Conservation (phyloP, 2,797 vertebrate genomes). For the Harpagifer antarcticus region DNA sequence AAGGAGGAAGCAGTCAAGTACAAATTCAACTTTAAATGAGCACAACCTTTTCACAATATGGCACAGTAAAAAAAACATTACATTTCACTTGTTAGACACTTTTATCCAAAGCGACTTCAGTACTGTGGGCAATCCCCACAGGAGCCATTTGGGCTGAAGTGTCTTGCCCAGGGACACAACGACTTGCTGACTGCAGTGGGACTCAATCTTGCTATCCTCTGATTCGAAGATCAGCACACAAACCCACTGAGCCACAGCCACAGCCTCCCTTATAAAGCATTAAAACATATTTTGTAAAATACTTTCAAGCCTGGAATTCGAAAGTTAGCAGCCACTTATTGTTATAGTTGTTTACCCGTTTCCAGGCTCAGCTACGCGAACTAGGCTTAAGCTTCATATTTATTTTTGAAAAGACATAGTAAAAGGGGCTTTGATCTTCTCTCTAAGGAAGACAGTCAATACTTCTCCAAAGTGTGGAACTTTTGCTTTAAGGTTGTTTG, state of each 20-base stretch:
- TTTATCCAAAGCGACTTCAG: too few species aligned
- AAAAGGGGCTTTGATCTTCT: neutral
- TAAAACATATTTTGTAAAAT: slow-evolving; percentile 21
- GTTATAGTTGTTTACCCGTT: neutral
- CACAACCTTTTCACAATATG: slow-evolving; percentile 57
- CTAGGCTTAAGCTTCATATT: neutral
- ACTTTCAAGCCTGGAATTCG: slow-evolving; percentile 13
- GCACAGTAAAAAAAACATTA: slow-evolving; percentile 14
- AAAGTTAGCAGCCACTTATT: slow-evolving; percentile 3
- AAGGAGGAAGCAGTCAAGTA: slow-evolving; percentile 61
- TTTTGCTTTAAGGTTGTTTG: slow-evolving; percentile 1
- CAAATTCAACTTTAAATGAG: slow-evolving; percentile 53
- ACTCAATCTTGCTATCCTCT: too few species aligned
- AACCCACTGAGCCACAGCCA: too few species aligned
- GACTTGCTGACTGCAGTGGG: too few species aligned
- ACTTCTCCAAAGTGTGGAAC: neutral
- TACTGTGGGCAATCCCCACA: too few species aligned
- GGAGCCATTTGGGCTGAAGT: too few species aligned
- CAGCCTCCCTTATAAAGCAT: slow-evolving; percentile 34
- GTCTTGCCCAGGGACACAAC: too few species aligned
- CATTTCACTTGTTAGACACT: too few species aligned
- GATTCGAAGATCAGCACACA: too few species aligned
- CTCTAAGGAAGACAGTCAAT: neutral
- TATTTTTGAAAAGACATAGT: neutral
- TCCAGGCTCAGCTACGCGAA: slow-evolving; percentile 6